Evolutionary conservation across 2,113 vertebrate genomes (phyloP).

Genomic region (Forbesichthys papilliferus): DNA sequence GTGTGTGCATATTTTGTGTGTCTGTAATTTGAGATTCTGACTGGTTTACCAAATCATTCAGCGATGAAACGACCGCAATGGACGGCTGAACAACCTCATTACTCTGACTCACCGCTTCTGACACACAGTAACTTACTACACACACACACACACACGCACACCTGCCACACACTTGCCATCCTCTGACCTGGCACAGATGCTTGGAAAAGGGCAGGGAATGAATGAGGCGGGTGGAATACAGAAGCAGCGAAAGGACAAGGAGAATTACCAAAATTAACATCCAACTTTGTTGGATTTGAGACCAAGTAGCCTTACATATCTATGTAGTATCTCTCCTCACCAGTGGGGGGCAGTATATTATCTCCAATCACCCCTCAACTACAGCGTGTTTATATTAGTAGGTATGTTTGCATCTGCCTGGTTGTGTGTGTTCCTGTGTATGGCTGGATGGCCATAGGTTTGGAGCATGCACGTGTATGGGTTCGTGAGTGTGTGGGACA

Average conservation of each 20-base stretch:
- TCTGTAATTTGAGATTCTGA: conserved; percentile 55
- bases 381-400: conserved; percentile 27
- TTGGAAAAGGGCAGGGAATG: conserved; percentile 45
- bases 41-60: conserved; percentile 59
- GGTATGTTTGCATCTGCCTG: conserved; percentile 23
- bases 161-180: conserved; percentile 49
- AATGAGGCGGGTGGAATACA: conserved; percentile 33
- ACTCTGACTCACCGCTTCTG: conserved; percentile 68
- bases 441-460: background rate
- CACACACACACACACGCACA: conserved; percentile 24
- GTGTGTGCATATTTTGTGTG: conserved; percentile 1
- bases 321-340: conserved; percentile 26
- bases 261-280: background rate
- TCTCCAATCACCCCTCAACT: conserved; percentile 31
- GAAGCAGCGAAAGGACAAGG: conserved; percentile 18
- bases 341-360: conserved; percentile 46
- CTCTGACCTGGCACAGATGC: conserved; percentile 37
- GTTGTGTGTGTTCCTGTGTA: conserved; percentile 3
- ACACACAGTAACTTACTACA: conserved; percentile 41
- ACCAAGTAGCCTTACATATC: background rate
- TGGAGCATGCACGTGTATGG: background rate
- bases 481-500: conserved; percentile 20
- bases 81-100: conserved; percentile 72
- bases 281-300: background rate
- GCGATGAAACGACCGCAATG: conserved; percentile 58